Conservation (phyloP, 2,888 invertebrate species). For the Leptinotarsa peninsularis region DNA sequence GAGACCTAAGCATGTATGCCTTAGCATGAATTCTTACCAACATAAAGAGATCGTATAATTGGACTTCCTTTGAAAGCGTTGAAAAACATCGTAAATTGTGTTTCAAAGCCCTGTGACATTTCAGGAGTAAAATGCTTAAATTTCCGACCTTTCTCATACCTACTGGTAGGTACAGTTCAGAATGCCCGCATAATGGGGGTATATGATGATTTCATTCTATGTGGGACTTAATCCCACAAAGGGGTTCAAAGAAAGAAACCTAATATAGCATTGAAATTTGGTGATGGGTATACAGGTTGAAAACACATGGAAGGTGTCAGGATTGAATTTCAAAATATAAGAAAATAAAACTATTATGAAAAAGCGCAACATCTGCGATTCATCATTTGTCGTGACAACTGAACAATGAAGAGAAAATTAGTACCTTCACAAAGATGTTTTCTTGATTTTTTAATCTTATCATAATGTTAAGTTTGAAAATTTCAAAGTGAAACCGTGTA, state of each 20-base stretch:
- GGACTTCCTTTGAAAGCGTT: conserved; percentile 24
- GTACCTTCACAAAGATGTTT: too few relatives aligned
- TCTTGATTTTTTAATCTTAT: too few relatives aligned
- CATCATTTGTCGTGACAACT: too few relatives aligned
- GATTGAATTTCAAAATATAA: background rate
- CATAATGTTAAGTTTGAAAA: too few relatives aligned
- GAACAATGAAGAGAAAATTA: too few relatives aligned
- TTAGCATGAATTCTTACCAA: conserved; percentile 17
- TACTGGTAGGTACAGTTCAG: background rate
- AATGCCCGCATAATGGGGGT: conserved; percentile 12
- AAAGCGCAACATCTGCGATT: background rate
- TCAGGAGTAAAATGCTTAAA: conserved; percentile 10
- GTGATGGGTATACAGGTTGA: conserved; percentile 1
- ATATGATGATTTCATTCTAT: conserved; percentile 3
- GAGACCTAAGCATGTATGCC: background rate
- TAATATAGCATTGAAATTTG: conserved; percentile 2
- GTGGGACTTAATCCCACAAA: background rate
- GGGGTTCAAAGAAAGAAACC: conserved; percentile 8
- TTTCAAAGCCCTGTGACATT: conserved; percentile 19
- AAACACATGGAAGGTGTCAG: background rate
- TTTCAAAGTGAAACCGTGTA: too few relatives aligned
- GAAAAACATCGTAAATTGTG: conserved; percentile 28
- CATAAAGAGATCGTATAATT: conserved; percentile 29
- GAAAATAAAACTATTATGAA: background rate
- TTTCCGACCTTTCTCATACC: conserved; percentile 4